A percentile compares a stretch with the other conserved stretches of the same genome.
Evolutionary conservation across 2,113 vertebrate genomes (phyloP).

Genomic region (Melanerpes formicivorus): DNA sequence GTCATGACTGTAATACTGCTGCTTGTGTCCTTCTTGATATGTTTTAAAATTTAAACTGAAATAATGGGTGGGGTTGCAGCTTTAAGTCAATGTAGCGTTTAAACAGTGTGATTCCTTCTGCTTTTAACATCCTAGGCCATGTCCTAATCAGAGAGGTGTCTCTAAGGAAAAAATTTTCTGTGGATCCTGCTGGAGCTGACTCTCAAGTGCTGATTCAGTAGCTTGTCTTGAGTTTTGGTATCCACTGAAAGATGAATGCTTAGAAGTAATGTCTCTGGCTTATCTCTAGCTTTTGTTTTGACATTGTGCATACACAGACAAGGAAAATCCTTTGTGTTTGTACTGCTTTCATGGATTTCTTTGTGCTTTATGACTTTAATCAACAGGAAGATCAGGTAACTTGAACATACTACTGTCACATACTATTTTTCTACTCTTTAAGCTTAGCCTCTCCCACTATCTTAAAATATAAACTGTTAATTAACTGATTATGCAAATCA

Average conservation of each 20-base stretch:
- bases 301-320: neutral
- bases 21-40: too few species aligned
- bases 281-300: neutral
- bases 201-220: neutral
- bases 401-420: neutral
- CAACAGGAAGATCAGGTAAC: neutral
- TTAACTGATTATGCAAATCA: neutral
- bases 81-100: neutral
- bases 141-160: neutral
- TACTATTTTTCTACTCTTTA: neutral
- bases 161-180: fast-evolving
- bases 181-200: neutral
- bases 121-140: neutral
- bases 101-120: neutral
- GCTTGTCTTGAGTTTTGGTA: neutral
- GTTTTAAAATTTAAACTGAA: too few species aligned
- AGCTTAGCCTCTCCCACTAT: too few species aligned
- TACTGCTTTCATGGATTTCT: neutral
- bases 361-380: neutral
- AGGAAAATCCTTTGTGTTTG: neutral
- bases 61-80: too few species aligned
- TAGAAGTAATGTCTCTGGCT: too few species aligned
- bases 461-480: neutral
- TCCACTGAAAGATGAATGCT: neutral
- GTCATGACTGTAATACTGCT: neutral